These are phyloP conservation scores for Chascanopsetta lugubris DNA, from an alignment of 2,113 vertebrate species.

Conservation along the genomic window DNA sequence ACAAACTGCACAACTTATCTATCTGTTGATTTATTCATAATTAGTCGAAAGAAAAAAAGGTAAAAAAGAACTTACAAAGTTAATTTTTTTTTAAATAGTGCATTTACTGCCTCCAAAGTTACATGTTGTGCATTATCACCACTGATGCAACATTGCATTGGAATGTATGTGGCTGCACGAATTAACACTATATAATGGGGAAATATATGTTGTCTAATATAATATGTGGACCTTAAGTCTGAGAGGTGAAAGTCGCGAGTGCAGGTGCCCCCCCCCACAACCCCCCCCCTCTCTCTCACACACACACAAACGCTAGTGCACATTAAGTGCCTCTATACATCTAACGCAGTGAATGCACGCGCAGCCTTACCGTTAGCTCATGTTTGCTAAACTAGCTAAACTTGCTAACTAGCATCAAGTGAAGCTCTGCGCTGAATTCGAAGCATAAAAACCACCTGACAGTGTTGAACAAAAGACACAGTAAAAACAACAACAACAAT, in stretches of 20 bases:
- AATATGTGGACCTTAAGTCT: background rate
- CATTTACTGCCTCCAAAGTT: background rate
- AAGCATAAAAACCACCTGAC: background rate
- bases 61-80: too few species aligned
- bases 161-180: background rate
- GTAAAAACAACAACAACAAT: too few species aligned
- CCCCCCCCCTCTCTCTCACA: too few species aligned
- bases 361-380: background rate
- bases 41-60: too few species aligned
- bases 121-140: background rate
- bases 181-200: too few species aligned
- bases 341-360: background rate
- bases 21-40: too few species aligned
- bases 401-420: background rate
- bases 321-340: background rate
- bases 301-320: too few species aligned
- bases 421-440: too few species aligned
- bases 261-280: background rate
- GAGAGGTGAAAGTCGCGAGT: background rate
- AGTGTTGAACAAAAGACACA: background rate
- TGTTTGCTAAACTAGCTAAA: background rate
- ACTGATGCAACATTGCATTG: background rate
- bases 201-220: background rate
- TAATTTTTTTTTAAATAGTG: too few species aligned
- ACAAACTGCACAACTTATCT: too few species aligned